phyloP scores from a whole-genome alignment of 2,113 vertebrate genomes.

The Australoheros scitulus region DNA sequence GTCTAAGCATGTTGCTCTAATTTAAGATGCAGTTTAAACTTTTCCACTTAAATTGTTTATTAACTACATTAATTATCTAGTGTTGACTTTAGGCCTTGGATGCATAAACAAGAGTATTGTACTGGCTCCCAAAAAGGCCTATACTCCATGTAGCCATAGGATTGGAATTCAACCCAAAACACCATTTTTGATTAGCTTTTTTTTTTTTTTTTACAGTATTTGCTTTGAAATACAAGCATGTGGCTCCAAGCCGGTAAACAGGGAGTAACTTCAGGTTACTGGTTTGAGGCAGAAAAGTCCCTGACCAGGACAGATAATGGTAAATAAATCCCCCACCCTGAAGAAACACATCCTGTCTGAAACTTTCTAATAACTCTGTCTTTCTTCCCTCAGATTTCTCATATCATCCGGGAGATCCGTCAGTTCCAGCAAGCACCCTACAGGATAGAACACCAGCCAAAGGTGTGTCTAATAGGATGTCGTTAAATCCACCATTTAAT shows the following conservation, averaged over 20 bases:
- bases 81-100: background rate
- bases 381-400: slow-evolving; percentile 86
- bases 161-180: too few species aligned
- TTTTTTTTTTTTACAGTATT: background rate
- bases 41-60: too few species aligned
- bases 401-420: slow-evolving; percentile 97
- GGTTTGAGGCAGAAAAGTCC: background rate
- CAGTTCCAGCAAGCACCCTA: slow-evolving; percentile 98
- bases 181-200: background rate
- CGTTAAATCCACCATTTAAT: background rate
- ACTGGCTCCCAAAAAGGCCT: background rate
- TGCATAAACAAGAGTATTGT: background rate
- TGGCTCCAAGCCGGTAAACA: background rate
- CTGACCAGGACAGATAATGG: background rate
- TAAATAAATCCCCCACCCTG: background rate
- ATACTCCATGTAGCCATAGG: background rate
- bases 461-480: slow-evolving; percentile 77
- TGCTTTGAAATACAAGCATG: background rate
- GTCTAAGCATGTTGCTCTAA: too few species aligned
- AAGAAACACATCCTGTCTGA: background rate
- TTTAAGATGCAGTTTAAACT: too few species aligned
- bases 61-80: too few species aligned
- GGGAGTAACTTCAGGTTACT: background rate
- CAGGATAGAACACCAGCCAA: slow-evolving; percentile 95
- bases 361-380: background rate